Evolutionary conservation across 2,888 invertebrate genomes (phyloP).

Genomic region (Leptothorax acervorum): DNA sequence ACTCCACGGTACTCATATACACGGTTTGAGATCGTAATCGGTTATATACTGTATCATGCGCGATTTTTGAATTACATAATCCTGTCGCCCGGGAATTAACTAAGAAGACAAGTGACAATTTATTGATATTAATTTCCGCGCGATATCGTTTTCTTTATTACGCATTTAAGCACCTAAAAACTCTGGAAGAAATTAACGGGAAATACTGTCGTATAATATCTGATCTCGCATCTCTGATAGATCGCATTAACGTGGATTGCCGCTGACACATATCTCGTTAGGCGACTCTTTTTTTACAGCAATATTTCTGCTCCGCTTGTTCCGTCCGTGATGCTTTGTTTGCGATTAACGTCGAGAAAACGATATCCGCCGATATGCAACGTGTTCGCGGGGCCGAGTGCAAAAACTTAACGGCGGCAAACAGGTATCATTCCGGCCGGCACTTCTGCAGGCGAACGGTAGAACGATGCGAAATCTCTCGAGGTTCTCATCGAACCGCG

Average conservation of each 20-base stretch:
- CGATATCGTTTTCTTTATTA: neutral
- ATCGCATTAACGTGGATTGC: slow-evolving; percentile 3
- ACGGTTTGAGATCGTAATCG: slow-evolving; percentile 17
- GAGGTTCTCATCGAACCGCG: slow-evolving; percentile 41
- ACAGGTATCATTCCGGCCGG: slow-evolving; percentile 41
- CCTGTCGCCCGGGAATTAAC: slow-evolving; percentile 15
- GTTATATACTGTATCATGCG: neutral
- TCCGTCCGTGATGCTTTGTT: neutral
- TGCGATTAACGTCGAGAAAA: neutral
- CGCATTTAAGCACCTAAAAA: neutral
- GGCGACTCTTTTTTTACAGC: neutral
- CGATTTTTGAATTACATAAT: slow-evolving; percentile 5
- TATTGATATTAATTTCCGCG: slow-evolving; percentile 33
- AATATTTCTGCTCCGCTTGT: neutral
- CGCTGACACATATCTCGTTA: neutral
- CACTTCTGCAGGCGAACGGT: slow-evolving; percentile 1
- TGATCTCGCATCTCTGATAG: neutral
- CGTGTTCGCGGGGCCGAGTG: neutral
- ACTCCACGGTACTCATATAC: neutral
- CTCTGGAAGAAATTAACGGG: neutral
- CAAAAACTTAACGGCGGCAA: slow-evolving; percentile 15
- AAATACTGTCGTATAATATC: neutral
- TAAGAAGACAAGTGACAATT: slow-evolving; percentile 3
- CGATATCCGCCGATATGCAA: slow-evolving; percentile 23
- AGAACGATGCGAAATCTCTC: slow-evolving; percentile 31